Evolutionary conservation across 1,140 invertebrate species (phyloP), one percentile per base, ranked within the genome.

Genomic region (Ladona fulva): DNA sequence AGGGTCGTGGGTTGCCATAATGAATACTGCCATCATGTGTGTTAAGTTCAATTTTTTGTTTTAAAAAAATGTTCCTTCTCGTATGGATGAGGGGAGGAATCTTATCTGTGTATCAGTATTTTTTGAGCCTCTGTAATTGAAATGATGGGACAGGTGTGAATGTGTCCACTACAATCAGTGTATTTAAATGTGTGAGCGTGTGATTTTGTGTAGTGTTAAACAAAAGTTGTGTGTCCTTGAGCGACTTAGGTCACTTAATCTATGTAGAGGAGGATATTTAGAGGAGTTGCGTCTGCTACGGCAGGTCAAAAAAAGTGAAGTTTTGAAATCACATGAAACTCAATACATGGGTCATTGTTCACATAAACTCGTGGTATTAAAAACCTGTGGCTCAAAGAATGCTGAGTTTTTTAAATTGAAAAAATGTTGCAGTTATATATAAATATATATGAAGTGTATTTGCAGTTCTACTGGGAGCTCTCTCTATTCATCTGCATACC

Each of bases 321-420:
- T 16, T 66, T 22, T 66, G 52, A 66, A 66, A 66, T 66, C 52
- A 66, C 52, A 66, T 66, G 52, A 66, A 66, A 66, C 52, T 66
- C 1, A 22, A 66, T 66, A 66, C 52, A 16, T 66, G 52, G 3
- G 52, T 66, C 52, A 52, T 66, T 66, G 52, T 66, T 66, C n/a
- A 66, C 52, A 66, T 66, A 66, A 66, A 66, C 52, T 66, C n/a
- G 14, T 19, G 52, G 52, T 66, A 66, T 66, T 66, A 19, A 66
- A 66, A 66, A 66, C 52, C 52, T 66, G 52, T 66, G 52, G 52
- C 52, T 66, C 52, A 66, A 66, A 66, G 52, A 66, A 66, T 66
- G 52, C 52, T 66, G 52, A 66, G n/a, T 19, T 66, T 66, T 66
- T 66, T 66, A 19, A 37, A 66, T 66, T 66, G 52, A 66, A 66